Conservation (phyloP, 1,140 invertebrate genomes). For the Megalopta genalis region DNA sequence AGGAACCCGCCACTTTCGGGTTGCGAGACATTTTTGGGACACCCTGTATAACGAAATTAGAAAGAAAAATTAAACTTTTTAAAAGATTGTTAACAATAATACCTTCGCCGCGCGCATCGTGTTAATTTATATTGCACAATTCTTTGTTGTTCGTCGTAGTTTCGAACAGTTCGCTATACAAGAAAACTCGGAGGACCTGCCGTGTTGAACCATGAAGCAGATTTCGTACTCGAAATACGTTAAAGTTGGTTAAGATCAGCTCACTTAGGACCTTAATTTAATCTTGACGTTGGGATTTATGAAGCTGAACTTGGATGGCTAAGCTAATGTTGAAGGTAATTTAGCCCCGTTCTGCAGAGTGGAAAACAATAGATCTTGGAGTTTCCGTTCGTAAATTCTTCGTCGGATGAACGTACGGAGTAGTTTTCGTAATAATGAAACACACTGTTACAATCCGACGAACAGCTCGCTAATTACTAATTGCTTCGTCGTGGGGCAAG, state of each 20-base stretch:
- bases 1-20: too few relatives aligned
- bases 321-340: slow-evolving; percentile 7
- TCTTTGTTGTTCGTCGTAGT: too few relatives aligned
- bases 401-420: background rate
- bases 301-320: background rate
- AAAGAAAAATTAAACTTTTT: too few relatives aligned
- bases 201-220: background rate
- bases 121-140: too few relatives aligned
- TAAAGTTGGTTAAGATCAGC: background rate
- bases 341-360: background rate
- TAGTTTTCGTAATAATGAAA: background rate
- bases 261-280: slow-evolving; percentile 1
- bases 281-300: slow-evolving; percentile 7
- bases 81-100: too few relatives aligned
- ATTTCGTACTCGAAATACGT: background rate
- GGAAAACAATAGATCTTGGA: slow-evolving; percentile 11
- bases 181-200: too few relatives aligned
- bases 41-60: too few relatives aligned
- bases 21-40: too few relatives aligned
- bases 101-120: too few relatives aligned
- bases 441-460: background rate
- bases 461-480: background rate
- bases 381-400: background rate
- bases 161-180: too few relatives aligned
- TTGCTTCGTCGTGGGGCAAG: background rate